phyloP scores from a whole-genome alignment of 2,797 vertebrate genomes.

The Chloroceryle amazona region DNA sequence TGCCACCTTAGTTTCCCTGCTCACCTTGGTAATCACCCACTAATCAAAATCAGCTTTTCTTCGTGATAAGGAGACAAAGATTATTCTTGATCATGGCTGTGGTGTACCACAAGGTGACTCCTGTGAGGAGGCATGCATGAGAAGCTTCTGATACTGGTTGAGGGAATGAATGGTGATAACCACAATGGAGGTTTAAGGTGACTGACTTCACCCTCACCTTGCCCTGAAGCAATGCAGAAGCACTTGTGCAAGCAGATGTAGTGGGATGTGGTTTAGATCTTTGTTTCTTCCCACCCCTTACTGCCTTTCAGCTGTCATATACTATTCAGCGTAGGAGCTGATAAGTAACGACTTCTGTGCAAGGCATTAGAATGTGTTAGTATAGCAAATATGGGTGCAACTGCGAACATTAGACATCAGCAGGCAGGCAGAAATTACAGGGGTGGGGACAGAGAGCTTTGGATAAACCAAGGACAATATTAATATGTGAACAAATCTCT shows the following conservation, averaged over 20 bases:
- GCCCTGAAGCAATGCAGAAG: background rate
- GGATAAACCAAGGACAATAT: background rate
- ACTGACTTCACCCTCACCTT: background rate
- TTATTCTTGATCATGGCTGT: background rate
- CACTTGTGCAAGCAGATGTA: constrained; percentile 15
- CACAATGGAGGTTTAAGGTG: background rate
- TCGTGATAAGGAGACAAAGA: background rate
- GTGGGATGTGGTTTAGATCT: constrained; percentile 4
- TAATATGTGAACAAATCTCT: background rate
- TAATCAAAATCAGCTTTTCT: background rate
- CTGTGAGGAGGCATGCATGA: background rate
- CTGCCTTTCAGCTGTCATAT: constrained; percentile 51
- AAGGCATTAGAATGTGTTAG: constrained; percentile 13
- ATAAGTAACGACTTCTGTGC: background rate
- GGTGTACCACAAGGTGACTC: background rate
- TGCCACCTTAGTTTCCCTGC: background rate
- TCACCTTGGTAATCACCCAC: background rate
- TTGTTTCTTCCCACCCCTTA: constrained; percentile 7
- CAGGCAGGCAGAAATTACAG: constrained; percentile 42
- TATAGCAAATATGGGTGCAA: constrained; percentile 13
- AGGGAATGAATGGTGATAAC: background rate
- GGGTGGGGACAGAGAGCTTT: constrained; percentile 16
- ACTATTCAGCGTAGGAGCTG: background rate
- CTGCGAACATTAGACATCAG: background rate
- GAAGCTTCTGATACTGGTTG: accelerated